phyloP scores from a whole-genome alignment of 2,113 vertebrate species.

The Uria aalge region DNA sequence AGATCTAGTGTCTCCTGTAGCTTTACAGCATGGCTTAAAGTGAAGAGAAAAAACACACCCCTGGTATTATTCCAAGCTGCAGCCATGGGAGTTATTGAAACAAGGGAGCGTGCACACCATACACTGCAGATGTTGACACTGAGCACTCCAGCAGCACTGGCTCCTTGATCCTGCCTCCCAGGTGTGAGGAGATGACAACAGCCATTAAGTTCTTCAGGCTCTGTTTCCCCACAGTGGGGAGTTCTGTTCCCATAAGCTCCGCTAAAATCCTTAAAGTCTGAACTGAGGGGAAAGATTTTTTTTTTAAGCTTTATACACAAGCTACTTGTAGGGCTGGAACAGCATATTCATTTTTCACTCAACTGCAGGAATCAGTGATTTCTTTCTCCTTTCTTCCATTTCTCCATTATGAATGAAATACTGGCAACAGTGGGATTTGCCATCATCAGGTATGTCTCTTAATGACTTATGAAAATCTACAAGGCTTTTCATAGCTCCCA shows the following conservation, averaged over 20 bases:
- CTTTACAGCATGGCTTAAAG: neutral
- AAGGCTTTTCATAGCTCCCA: neutral
- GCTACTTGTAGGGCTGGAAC: neutral
- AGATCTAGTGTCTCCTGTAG: neutral
- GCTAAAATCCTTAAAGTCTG: neutral
- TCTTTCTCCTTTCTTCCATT: neutral
- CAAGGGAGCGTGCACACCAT: accelerated
- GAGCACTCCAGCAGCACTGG: neutral
- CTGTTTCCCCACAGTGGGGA: neutral
- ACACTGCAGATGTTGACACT: neutral
- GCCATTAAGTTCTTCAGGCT: neutral
- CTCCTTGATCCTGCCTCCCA: neutral
- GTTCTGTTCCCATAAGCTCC: neutral
- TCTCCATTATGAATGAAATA: neutral
- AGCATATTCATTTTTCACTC: neutral
- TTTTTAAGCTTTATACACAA: neutral
- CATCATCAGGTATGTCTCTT: neutral
- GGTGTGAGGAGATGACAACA: accelerated
- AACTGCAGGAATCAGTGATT: neutral
- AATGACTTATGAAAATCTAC: neutral
- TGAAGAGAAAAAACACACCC: neutral
- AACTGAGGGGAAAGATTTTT: neutral
- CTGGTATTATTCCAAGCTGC: neutral
- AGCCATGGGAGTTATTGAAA: neutral
- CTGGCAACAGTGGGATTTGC: neutral